Percentiles rank a stretch among this genome's conserved stretches.
These are phyloP conservation scores for Aquatica leii DNA, from an alignment of 2,888 invertebrate genomes.

Conservation along the genomic window DNA sequence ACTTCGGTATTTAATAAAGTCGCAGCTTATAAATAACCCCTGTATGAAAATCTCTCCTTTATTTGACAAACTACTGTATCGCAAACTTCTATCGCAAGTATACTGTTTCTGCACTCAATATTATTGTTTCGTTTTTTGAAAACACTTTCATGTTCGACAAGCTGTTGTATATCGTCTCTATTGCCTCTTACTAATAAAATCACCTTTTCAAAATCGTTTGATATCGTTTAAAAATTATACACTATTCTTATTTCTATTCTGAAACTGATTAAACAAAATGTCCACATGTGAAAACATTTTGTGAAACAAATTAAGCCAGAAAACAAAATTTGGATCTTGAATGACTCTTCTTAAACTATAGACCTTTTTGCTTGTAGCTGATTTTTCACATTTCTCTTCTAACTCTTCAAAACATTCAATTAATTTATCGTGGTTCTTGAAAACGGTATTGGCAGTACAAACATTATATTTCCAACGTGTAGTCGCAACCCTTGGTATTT, in stretches of 20 bases:
- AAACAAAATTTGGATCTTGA: conserved; percentile 6
- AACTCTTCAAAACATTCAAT: no score
- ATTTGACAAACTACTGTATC: background rate
- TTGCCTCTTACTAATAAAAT: background rate
- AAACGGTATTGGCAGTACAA: background rate
- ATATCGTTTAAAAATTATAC: conserved; percentile 4
- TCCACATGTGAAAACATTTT: conserved; percentile 9
- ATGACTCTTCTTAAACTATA: conserved; percentile 7
- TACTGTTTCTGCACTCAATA: background rate
- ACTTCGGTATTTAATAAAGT: background rate
- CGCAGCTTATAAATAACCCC: conserved; percentile 2
- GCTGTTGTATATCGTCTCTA: background rate
- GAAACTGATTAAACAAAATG: conserved; percentile 7
- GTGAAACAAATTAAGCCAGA: background rate
- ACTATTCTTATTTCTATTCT: background rate
- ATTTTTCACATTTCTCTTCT: conserved; percentile 2
- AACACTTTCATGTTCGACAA: background rate
- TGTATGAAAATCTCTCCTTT: no score
- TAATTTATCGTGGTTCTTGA: background rate
- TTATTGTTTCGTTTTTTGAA: background rate
- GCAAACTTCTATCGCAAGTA: conserved; percentile 4
- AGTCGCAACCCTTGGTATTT: background rate
- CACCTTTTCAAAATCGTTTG: background rate
- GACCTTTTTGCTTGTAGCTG: conserved; percentile 2
- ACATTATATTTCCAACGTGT: conserved; percentile 5